Base-by-base conservation (phyloP, 2,113 vertebrate genomes). In the Percopsis transmontana region DNA sequence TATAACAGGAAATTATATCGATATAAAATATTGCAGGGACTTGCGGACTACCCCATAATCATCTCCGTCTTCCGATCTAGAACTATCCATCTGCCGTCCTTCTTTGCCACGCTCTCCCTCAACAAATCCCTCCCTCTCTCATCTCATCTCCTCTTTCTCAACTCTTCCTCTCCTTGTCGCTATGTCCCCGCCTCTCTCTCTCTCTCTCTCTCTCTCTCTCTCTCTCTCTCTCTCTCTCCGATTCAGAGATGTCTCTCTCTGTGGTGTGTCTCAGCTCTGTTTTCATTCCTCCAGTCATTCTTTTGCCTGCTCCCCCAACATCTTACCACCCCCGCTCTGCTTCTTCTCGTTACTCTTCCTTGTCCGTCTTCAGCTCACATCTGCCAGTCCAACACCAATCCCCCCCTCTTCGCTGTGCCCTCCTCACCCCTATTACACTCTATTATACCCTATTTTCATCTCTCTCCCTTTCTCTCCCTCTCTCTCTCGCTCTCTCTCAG, bases 381-480 rank as follows among this genome's bases (percentile, higher is more conserved):
- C 82, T 85, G 80, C 76, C 48, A 65, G 62, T 77, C 77, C 77
- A 76, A 71, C 77, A 74, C 73, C 69, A 76, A 65, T 69, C 72
- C 56, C 54, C 68, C 65, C 58, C 23, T 74, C 68, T 83, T 79
- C 75, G 68, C 55, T 66, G 48, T 58, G 39, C 77, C 40, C 33
- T 57, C 62, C 66, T 84, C 79, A 52, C 72, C 74, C 68, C 72
- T 38, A 77, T 82, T 87, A 74, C 80, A 85, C 76, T 70, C 78
- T 70, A 81, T 87, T 87, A 86, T 72, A 1, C 27, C 5, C 5
- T 33, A 33, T 7, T 33, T 79, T 74, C 59, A 65, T 82, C 56
- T 45, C 51, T 33, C 47, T 44, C 50, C 23, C 10, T 24, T n/a
- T 59, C 69, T 64, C 64, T 52, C 66, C 50, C 62, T 72, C 74